Evolutionary conservation across 2,113 vertebrate species (phyloP), one percentile per base, ranked within the genome.

Genomic region (Pterocles orientalis): DNA sequence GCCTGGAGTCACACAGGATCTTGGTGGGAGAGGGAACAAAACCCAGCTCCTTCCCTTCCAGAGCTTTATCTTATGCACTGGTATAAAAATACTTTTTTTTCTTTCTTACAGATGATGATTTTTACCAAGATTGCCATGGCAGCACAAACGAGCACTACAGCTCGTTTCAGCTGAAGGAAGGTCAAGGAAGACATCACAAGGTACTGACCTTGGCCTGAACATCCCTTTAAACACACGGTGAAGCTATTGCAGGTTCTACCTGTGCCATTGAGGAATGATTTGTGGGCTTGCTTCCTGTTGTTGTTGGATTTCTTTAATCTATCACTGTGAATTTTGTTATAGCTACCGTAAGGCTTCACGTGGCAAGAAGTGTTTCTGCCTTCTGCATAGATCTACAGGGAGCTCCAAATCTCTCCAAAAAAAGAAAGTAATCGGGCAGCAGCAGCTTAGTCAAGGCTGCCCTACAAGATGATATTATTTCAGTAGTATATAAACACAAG

Each of bases 31-130:
- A 75, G 33, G 16, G 23, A 68, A 43, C 10, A 70, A 88, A 80
- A 17, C 6, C 2, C 29, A 62, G 2, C 28, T 91, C 25, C 12
- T 60, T 90, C 34, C 24, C 36, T 86, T 91, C 31, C 39, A 68
- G 23, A 73, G 5, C 13, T 71, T 88, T 82, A 9, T 65, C 36
- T 92, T 72, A 26, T 25, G 29, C 11, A 23, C 13, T 10, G 28
- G 90, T 39, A 61, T 10, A 36, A 71, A 61, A 73, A 65, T 75
- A 41, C 83, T 65, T 62, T 95, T 14, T 25, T 58, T 72, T 45
- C 64, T 66, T 41, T 91, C 65, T 92, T 94, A 29, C 97, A 99
- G 99, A 98, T 41, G 97, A 97, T 73, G 78, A 96, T 94, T 97
- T 97, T 91, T 95, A 94, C 72, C 97, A 97, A 97, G 95, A 86